These are phyloP conservation scores for Chlorops oryzae DNA, from an alignment of 1,140 invertebrate genomes.

Conservation along the genomic window DNA sequence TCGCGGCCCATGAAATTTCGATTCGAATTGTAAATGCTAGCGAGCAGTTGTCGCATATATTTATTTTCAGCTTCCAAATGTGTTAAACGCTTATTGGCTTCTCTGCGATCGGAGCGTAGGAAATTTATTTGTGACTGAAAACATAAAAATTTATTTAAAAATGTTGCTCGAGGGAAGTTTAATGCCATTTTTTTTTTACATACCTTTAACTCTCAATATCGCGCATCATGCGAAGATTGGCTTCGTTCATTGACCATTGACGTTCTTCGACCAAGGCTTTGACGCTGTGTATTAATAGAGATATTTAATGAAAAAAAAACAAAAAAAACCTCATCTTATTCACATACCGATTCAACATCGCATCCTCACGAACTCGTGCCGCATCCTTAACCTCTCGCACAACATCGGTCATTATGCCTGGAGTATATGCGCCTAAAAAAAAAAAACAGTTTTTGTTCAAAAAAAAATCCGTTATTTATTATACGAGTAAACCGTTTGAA, in stretches of 20 bases:
- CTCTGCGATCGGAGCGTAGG: conserved; percentile 36
- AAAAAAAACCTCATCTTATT: no score
- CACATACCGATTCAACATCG: conserved; percentile 52
- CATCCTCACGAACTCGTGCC: conserved; percentile 63
- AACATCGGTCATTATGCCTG: conserved; percentile 66
- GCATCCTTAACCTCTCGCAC: conserved; percentile 70
- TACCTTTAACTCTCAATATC: conserved; percentile 47
- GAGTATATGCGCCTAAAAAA: conserved; percentile 56
- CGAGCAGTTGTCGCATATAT: conserved; percentile 37
- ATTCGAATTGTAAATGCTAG: conserved; percentile 34
- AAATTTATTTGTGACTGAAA: conserved; percentile 21
- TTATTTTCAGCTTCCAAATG: conserved; percentile 45
- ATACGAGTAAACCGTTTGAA: no score
- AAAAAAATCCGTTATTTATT: neutral
- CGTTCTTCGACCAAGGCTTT: conserved; percentile 58
- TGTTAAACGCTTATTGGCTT: conserved; percentile 36
- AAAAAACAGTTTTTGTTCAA: neutral
- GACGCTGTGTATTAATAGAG: conserved; percentile 45
- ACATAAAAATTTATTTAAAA: neutral
- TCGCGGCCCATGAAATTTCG: conserved; percentile 26
- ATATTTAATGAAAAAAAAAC: no score
- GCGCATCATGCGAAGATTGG: conserved; percentile 45
- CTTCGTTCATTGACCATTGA: conserved; percentile 48
- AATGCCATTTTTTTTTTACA: neutral
- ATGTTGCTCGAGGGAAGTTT: neutral